Base-by-base conservation (phyloP, 2,888 invertebrate genomes). In the Rotaria macrura region DNA sequence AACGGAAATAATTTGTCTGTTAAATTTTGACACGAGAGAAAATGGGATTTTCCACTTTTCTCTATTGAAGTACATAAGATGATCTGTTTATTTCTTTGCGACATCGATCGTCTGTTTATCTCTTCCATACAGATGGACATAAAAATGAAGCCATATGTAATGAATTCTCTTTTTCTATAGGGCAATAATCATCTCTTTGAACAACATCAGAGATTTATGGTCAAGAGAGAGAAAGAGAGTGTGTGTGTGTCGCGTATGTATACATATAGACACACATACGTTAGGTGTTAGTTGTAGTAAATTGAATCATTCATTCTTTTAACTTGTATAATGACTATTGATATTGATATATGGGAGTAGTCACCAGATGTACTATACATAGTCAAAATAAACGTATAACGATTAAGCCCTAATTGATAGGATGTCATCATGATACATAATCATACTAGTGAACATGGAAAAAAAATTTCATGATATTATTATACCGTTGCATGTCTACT, bases 141-240 rank as follows among this genome's bases (percentile, higher is more conserved):
- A 20, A 65, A 65, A 65, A 65, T 65, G 65, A 65, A 65, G 65
- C 65, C 65, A 65, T 65, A 65, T 65, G 65, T 65, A 65, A 65
- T 65, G 65, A 65, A 65, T 65, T 65, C 34, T 34, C 34, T 34
- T 34, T 65, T 65, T 65, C 65, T 65, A 65, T 65, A 65, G 65
- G 65, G 65, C 34, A 65, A 65, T 65, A 65, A 65, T 65, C 65
- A 65, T 65, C 65, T 65, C 65, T 65, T 65, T 65, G 65, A 65
- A 65, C 65, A 65, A 65, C 65, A 65, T 65, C 29, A 65, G 65
- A 65, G 65, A 65, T 65, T 65, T 65, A 65, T 65, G 65, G 65
- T 34, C 38, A 34, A 65, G 65, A 65, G 6, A n/a, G n/a, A n/a
- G n/a, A n/a, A n/a, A n/a, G n/a, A n/a, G n/a, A n/a, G n/a, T n/a